Percentiles rank a stretch among this genome's conserved stretches.
These are phyloP conservation scores for Amitus sp. DNA, from an alignment of 2,888 invertebrate genomes.

Conservation along the genomic window DNA sequence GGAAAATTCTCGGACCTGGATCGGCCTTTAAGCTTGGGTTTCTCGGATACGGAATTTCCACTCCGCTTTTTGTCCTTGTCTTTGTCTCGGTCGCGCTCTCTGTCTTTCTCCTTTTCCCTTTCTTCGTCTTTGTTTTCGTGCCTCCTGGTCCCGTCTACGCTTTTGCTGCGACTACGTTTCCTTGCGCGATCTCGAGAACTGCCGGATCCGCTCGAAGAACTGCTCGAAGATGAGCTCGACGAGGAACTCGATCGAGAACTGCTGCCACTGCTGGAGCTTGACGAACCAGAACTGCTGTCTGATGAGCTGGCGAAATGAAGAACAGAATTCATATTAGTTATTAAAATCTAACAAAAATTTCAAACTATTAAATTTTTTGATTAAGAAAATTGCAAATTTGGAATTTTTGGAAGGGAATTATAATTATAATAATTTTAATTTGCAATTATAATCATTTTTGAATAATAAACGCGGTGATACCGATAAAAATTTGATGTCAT, in stretches of 20 bases:
- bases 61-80: conserved; percentile 63
- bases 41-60: conserved; percentile 57
- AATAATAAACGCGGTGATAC: too few species aligned
- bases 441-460: too few species aligned
- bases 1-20: too few species aligned
- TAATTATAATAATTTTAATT: too few species aligned
- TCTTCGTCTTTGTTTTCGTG: conserved; percentile 66
- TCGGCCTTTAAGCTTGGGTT: conserved; percentile 63
- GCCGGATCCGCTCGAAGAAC: conserved; percentile 72
- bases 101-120: conserved; percentile 64
- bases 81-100: conserved; percentile 48
- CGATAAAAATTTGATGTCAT: too few species aligned
- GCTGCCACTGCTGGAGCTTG: conserved; percentile 67
- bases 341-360: too few species aligned
- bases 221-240: conserved; percentile 82
- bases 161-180: conserved; percentile 65
- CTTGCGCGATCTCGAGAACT: conserved; percentile 75
- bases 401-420: too few species aligned
- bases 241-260: conserved; percentile 76
- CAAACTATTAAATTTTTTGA: too few species aligned
- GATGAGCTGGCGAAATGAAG: conserved; percentile 71
- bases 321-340: background rate
- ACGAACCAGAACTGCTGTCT: conserved; percentile 77
- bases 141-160: conserved; percentile 59
- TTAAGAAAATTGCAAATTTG: too few species aligned